Evolutionary conservation across 1,140 invertebrate genomes (phyloP).

Genomic region (Eriocheir sinensis): DNA sequence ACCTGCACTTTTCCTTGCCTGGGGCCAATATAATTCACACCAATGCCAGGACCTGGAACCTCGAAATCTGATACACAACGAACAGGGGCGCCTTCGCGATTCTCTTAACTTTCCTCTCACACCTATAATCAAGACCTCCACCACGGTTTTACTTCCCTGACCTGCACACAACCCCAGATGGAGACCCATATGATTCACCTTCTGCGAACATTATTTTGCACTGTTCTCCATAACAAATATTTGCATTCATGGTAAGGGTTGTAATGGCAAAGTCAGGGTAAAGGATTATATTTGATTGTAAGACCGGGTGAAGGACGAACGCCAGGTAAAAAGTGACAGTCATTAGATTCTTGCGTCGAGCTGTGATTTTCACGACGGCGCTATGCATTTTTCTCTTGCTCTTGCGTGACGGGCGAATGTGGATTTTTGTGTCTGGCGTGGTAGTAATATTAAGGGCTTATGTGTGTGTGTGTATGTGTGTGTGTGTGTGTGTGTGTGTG

Average conservation of each 20-base stretch:
- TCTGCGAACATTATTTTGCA: not conserved
- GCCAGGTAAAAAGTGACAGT: not conserved
- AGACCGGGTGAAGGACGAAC: not conserved
- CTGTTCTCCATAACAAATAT: not conserved
- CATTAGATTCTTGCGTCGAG: not conserved
- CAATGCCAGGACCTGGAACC: not conserved
- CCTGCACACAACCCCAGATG: not conserved
- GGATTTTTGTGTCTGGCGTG: not conserved
- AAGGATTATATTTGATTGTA: not conserved
- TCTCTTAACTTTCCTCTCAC: not conserved
- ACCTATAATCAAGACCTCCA: not conserved
- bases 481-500: slow-evolving; percentile 13
- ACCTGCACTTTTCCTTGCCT: too few species aligned
- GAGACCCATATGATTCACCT: not conserved
- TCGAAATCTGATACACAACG: not conserved
- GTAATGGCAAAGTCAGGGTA: not conserved
- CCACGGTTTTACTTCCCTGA: not conserved
- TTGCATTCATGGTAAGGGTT: not conserved
- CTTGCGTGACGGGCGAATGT: not conserved
- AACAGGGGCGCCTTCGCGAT: not conserved
- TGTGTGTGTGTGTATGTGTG: not conserved
- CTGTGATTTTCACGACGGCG: not conserved
- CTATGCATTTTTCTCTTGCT: not conserved
- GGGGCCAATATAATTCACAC: not conserved
- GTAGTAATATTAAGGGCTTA: not conserved